These are phyloP conservation scores for Acholoe squamosa DNA, from an alignment of 2,888 invertebrate genomes.

Conservation along the genomic window DNA sequence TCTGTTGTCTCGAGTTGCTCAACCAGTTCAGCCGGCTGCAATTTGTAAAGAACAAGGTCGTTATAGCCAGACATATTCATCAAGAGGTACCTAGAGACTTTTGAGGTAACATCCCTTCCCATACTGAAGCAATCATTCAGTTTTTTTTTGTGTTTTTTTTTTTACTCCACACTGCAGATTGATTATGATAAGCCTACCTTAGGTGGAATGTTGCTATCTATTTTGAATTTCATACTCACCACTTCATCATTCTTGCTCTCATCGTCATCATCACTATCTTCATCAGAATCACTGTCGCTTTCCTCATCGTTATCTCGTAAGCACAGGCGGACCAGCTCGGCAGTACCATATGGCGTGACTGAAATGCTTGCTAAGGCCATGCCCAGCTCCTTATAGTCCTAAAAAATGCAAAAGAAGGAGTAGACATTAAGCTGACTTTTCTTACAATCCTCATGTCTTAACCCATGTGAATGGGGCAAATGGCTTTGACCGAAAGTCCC, in stretches of 20 bases:
- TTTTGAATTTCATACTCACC: slow-evolving; percentile 62
- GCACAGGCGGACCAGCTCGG: slow-evolving; percentile 80
- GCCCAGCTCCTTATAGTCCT: slow-evolving; percentile 81
- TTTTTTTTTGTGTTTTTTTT: background rate
- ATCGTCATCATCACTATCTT: slow-evolving; percentile 68
- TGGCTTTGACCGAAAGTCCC: too few relatives aligned
- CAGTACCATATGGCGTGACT: slow-evolving; percentile 78
- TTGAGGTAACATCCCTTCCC: background rate
- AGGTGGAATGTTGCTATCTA: too few relatives aligned
- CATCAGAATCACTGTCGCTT: slow-evolving; percentile 70
- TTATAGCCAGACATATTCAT: background rate
- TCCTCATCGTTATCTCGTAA: slow-evolving; percentile 76
- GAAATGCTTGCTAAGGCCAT: slow-evolving; percentile 78
- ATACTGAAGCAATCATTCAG: background rate
- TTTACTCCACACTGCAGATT: too few relatives aligned
- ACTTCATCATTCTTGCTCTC: slow-evolving; percentile 71
- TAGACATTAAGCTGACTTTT: background rate
- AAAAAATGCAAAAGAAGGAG: slow-evolving; percentile 60
- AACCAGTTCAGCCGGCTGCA: slow-evolving; percentile 79
- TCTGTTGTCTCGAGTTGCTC: slow-evolving; percentile 79
- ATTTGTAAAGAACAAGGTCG: background rate
- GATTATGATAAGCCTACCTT: too few relatives aligned
- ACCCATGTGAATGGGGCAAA: too few relatives aligned
- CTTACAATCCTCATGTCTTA: too few relatives aligned
- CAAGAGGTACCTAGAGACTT: background rate